Conservation (phyloP, 2,888 invertebrate species). For the Allygus modestus region DNA sequence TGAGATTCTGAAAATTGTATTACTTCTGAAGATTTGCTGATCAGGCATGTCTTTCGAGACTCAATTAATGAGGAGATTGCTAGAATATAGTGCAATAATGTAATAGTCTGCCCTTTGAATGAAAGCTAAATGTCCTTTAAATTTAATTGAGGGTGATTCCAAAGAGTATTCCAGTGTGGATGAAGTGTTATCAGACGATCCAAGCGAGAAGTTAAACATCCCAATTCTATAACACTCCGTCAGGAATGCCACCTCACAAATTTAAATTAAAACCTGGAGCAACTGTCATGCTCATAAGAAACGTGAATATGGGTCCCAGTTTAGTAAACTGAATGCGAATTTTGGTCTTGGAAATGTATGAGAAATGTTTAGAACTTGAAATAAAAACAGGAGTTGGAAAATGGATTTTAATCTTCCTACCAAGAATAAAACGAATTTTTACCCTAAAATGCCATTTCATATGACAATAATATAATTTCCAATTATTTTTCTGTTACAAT, state of each 20-base stretch:
- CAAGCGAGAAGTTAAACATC: background rate
- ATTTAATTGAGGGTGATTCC: background rate
- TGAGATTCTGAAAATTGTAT: slow-evolving; percentile 42
- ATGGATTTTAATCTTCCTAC: background rate
- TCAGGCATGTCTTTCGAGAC: background rate
- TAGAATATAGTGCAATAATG: background rate
- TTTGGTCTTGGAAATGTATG: background rate
- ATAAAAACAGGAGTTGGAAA: background rate
- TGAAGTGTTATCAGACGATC: background rate
- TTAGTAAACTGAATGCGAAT: slow-evolving; percentile 3
- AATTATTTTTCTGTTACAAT: background rate
- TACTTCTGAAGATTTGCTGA: background rate
- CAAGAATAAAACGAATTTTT: background rate
- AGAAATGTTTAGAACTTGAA: background rate
- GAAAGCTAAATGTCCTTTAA: background rate
- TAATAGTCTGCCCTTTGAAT: background rate
- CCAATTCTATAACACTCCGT: background rate
- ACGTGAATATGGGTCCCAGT: background rate
- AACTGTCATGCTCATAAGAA: too few species aligned
- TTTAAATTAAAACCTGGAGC: background rate
- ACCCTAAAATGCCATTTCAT: slow-evolving; percentile 4
- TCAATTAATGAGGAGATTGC: background rate
- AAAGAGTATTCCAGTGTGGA: background rate
- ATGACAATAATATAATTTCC: background rate
- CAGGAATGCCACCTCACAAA: slow-evolving; percentile 11